Evolutionary conservation across 2,113 vertebrate genomes (phyloP).

Genomic region (Callospermophilus lateralis): DNA sequence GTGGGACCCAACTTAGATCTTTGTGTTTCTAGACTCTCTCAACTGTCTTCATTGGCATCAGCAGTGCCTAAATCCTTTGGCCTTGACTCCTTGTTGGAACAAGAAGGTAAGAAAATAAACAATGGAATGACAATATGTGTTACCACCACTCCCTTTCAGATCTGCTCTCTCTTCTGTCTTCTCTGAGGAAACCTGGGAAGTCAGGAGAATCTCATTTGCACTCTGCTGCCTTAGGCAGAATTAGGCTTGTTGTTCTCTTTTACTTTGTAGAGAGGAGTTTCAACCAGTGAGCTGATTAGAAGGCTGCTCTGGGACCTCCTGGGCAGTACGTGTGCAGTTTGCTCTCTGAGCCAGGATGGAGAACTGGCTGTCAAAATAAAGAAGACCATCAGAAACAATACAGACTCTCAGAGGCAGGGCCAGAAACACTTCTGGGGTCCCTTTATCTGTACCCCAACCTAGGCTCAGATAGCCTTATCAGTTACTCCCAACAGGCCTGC

Average conservation of each 20-base stretch:
- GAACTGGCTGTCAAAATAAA: not conserved
- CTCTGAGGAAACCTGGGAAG: not conserved
- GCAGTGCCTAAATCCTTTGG: not conserved
- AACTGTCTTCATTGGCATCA: not conserved
- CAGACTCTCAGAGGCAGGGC: not conserved
- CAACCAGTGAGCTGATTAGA: not conserved
- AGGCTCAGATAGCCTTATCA: not conserved
- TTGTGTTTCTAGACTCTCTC: not conserved
- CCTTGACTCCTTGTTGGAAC: not conserved
- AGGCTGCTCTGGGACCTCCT: not conserved
- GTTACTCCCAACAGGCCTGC: not conserved
- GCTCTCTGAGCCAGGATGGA: not conserved
- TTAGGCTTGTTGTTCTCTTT: not conserved
- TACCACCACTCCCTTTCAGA: not conserved
- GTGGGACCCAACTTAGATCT: not conserved
- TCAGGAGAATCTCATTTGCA: not conserved
- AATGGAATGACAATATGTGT: fast-evolving
- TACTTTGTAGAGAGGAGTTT: not conserved
- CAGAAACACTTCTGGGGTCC: not conserved
- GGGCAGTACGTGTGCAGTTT: not conserved
- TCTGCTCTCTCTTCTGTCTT: not conserved
- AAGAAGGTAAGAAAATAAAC: constrained; percentile 23
- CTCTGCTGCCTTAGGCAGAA: not conserved
- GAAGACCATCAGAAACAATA: not conserved
- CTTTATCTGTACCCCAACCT: not conserved